Base-by-base conservation (phyloP, 2,113 vertebrate genomes). In the Anser cygnoides region DNA sequence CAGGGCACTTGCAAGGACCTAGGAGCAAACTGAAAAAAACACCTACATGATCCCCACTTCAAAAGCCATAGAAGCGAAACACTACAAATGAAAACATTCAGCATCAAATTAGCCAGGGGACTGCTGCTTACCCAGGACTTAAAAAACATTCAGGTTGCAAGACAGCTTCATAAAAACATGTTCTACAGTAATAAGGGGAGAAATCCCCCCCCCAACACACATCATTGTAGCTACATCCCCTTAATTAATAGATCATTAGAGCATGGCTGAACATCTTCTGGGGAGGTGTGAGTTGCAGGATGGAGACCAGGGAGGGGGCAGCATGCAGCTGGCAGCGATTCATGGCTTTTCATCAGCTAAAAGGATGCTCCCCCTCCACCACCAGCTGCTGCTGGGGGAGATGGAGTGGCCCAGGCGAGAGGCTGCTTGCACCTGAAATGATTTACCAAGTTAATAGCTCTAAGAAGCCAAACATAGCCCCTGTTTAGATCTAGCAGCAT, bases 161-260 rank as follows among this genome's bases (percentile, higher is more conserved):
- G 14, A 49, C 1, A 86, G 15, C 33, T 78, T 65, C 41, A 81
- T 43, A 59, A 49, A 81, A 59, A 35, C 0, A 0, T 54, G 23
- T 8, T 12, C 6, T 29, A 9, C 4, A 33, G 1, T 0, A 12
- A 49, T 0, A 11, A 75, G 2, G 2, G 3, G 3, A 5, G 2
- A 18, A 14, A 5, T 1, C 10, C 57, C 31, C 57, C 31, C 20
- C 28, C n/a, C 62, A 70, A 44, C 22, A 49, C 18, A 26, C 22
- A 2, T 1, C 2, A 21, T 4, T 29, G 11, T 6, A 75, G 2
- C 43, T 17, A 22, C 31, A 63, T 0, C 22, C 68, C 20, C 50
- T 43, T 5, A 37, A 9, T 20, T 50, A 9, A 2, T 1, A 8
- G 39, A 37, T 49, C 13, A 1, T 33, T 43, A 5, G 12, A 65